Base-by-base conservation (phyloP, 2,113 vertebrate species). In the Polyodon spathula region DNA sequence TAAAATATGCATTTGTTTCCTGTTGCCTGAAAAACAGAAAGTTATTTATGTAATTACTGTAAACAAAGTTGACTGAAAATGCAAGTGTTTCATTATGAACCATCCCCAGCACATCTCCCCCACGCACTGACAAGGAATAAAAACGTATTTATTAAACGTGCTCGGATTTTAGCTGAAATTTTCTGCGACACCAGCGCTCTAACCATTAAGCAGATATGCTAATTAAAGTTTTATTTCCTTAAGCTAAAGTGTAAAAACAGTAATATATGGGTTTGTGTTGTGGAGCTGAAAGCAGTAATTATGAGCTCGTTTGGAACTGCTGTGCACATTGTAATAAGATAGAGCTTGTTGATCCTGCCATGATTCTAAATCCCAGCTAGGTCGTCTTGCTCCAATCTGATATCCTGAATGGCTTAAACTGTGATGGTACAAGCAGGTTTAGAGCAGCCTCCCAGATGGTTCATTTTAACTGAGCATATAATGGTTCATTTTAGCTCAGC, bases 71-170 rank as follows among this genome's bases (percentile, higher is more conserved):
- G 66, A 74, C 43, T 14, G 66, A 68, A 12, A 58, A 63, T 68
- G 73, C 2, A 60, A 58, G 40, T 69, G 71, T 73, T 70, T 64
- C 39, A 66, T 42, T 59, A 59, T 63, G 58, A 59, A 68, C 62
- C 55, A 8, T 83, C 80, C 81, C 84, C 78, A 70, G 67, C 73
- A 73, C 62, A 15, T 75, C 64, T 70, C 63, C 56, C 60, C 37
- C 39, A 56, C 63, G 50, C 70, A 54, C 38, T 52, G 60, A 67
- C 80, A 74, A 77, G 74, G 73, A 69, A 82, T 76, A 77, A 73
- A 81, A 76, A 78, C 72, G n/a, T n/a, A n/a, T 80, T 74, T 84
- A 82, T 83, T 83, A 78, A 74, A 58, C 63, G 50, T 76, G 66
- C 72, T 62, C 27, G 54, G 64, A 74, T 62, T 66, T 69, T 59